Percentiles rank a stretch among this genome's conserved stretches.
These are phyloP conservation scores for Dasyornis broadbenti DNA, from an alignment of 2,113 vertebrate genomes.

Conservation along the genomic window DNA sequence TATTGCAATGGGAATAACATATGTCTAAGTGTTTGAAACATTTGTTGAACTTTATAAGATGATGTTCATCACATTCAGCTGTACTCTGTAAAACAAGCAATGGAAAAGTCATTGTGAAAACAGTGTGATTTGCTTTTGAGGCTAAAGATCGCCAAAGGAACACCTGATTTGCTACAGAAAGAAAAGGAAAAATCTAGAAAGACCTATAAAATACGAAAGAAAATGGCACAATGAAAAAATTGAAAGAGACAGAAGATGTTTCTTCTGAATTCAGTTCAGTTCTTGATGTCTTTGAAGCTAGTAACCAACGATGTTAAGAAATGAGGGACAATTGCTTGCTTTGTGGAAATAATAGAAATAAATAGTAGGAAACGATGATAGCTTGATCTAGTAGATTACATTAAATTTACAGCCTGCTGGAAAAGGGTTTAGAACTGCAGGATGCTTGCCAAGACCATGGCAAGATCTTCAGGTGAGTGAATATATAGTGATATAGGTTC, in stretches of 20 bases:
- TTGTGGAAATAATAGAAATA: neutral
- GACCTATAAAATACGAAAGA: neutral
- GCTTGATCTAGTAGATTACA: neutral
- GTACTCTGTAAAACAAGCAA: neutral
- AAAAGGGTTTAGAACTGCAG: neutral
- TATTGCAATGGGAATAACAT: neutral
- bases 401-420: neutral
- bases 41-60: neutral
- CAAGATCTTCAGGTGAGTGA: conserved; percentile 1
- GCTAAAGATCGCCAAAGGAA: neutral
- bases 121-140: neutral
- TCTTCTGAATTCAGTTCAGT: neutral
- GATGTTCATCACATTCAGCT: neutral
- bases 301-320: neutral
- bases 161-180: neutral
- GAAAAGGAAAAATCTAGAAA: neutral
- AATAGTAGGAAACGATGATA: neutral
- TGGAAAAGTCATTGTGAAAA: neutral
- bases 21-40: neutral
- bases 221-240: neutral
- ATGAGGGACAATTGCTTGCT: neutral
- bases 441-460: neutral
- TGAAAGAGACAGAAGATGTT: neutral
- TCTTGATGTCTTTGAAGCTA: neutral
- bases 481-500: conserved; percentile 1